A percentile compares a stretch with the other conserved stretches of the same genome.
Evolutionary conservation across 2,113 vertebrate species (phyloP).

Genomic region (Chaetura pelagica): DNA sequence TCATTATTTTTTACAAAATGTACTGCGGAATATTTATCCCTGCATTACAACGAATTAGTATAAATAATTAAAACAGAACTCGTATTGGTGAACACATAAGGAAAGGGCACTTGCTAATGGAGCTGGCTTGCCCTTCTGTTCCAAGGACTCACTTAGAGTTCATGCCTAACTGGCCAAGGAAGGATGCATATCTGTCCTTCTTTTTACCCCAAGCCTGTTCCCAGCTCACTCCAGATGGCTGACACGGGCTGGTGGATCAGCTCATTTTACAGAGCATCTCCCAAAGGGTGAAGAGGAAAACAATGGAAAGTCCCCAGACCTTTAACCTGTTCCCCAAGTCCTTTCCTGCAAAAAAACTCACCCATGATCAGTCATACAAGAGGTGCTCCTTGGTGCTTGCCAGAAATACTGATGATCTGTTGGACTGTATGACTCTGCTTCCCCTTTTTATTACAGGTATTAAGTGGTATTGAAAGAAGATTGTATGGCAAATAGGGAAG

Average conservation of each 20-base stretch:
- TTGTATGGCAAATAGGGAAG: not conserved
- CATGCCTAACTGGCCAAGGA: not conserved
- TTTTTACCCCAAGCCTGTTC: not conserved
- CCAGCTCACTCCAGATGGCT: not conserved
- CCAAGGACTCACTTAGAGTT: not conserved
- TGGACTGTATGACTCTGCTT: not conserved
- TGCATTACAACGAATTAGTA: slow-evolving; percentile 59
- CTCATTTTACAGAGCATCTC: not conserved
- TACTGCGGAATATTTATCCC: slow-evolving; percentile 42
- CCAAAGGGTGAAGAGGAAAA: not conserved
- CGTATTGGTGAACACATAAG: not conserved
- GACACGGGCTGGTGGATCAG: not conserved
- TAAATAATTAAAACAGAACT: slow-evolving; percentile 67
- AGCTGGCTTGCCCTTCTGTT: not conserved
- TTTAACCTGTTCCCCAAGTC: not conserved
- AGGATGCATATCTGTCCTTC: not conserved
- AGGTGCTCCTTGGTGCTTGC: not conserved
- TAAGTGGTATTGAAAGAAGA: not conserved
- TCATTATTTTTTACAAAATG: slow-evolving; percentile 72
- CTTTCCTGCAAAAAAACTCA: not conserved
- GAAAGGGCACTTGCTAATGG: slow-evolving; percentile 46
- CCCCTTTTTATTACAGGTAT: slow-evolving; percentile 13
- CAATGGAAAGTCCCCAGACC: not conserved
- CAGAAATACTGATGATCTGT: not conserved
- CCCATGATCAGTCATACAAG: not conserved